Conservation (phyloP, 2,113 vertebrate genomes). For the Athene noctua region DNA sequence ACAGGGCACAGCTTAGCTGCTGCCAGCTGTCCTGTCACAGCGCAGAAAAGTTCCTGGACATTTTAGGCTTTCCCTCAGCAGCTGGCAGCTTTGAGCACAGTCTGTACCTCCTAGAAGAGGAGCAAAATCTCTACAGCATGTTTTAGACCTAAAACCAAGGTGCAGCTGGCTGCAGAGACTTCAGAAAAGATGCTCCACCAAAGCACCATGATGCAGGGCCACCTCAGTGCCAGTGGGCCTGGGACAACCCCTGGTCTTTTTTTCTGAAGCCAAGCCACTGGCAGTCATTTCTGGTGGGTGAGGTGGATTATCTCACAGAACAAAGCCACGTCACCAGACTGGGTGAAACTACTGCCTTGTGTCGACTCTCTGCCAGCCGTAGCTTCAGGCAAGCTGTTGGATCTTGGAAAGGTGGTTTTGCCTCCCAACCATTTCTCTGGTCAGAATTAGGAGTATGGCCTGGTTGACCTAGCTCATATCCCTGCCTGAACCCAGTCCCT, state of each 20-base stretch:
- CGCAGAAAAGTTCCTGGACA: background rate
- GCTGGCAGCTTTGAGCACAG: background rate
- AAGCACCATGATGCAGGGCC: background rate
- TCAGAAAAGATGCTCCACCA: background rate
- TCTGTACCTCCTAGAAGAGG: background rate
- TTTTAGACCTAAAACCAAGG: background rate
- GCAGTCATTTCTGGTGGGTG: background rate
- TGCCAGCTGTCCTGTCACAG: fast-evolving
- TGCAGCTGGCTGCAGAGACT: background rate
- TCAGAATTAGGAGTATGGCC: background rate
- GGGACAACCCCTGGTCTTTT: background rate
- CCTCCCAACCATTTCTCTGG: background rate
- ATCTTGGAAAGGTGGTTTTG: background rate
- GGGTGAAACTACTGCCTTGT: background rate
- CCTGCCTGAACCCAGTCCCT: too few species aligned
- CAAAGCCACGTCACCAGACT: fast-evolving
- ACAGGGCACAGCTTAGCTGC: background rate
- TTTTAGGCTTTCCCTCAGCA: background rate
- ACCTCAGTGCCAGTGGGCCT: fast-evolving
- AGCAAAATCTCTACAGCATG: background rate
- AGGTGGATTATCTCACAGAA: fast-evolving
- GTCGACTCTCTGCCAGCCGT: fast-evolving
- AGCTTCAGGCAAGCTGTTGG: background rate
- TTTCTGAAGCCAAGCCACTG: background rate
- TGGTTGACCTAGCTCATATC: background rate